Base-by-base conservation (phyloP, 2,113 vertebrate species). In the Rhinogobius similis region DNA sequence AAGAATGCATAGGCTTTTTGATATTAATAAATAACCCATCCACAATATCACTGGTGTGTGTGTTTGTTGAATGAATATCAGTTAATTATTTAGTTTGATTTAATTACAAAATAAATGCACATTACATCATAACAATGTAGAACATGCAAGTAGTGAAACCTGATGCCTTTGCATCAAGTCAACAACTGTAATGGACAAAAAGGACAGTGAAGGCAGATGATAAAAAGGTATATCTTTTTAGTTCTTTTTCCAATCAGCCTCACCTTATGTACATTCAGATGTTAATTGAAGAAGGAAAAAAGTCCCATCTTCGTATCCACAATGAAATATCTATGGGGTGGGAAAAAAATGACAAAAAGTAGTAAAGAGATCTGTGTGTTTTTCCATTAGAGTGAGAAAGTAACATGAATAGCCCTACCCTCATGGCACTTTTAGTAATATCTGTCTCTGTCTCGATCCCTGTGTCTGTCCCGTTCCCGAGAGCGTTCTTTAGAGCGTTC, bases 81-180 rank as follows among this genome's bases (percentile, higher is more conserved):
- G 32, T 36, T 41, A 10, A 41, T 41, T 10, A 36, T 36, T 36
- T 36, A 5, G 82, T 59, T 68, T 81, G 26, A 73, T 77, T 84
- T 83, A 63, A 80, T 89, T 21, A 48, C n/a, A 48, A 89, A 82
- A 90, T 90, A 90, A 87, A 10, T 79, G 82, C 56, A 78, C 21
- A 61, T 70, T 73, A 76, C 72, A 82, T 24, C 66, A 85, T 75
- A 67, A 48, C 73, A 52, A 53, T 74, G 55, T 48, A 59, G 36
- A 67, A 38, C 87, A 89, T 89, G 86, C 88, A 85, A 71, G 44
- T 72, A 70, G 69, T 70, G 66, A 52, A 79, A 78, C 82, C 23
- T 27, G 43, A 77, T 65, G 41, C 65, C 21, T 65, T 61, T 74
- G 61, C 59, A 78, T 79, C 43, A 63, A 78, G 73, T 75, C 59